Evolutionary conservation across 37 sponge, comb jelly and placozoan genomes (phyloP).

Genomic region (Cladorhizidae sp.): DNA sequence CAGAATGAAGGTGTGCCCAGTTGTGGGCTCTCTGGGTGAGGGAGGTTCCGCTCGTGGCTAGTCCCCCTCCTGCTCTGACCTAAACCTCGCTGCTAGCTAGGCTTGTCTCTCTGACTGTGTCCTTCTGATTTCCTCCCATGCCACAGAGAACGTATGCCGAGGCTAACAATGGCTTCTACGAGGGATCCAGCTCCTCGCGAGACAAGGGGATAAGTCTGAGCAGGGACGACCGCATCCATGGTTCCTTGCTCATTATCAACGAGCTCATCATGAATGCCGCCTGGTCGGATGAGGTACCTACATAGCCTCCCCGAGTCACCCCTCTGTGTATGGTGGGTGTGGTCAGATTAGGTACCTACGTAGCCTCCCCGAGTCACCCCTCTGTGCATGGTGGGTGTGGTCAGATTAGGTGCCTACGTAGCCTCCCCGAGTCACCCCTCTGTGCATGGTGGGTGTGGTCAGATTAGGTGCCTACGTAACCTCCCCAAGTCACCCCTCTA

Average conservation of each 20-base stretch:
- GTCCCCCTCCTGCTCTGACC: not conserved
- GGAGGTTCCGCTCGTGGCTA: not conserved
- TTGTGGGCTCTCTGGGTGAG: too few species aligned
- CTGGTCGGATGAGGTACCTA: constrained; percentile 72
- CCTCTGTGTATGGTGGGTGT: not conserved
- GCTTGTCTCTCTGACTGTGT: not conserved
- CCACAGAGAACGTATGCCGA: constrained; percentile 70
- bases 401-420: too few species aligned
- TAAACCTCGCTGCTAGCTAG: too few species aligned
- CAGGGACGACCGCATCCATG: constrained; percentile 84
- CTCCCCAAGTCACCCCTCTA: too few species aligned
- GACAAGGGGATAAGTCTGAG: constrained; percentile 43
- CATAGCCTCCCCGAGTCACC: too few species aligned
- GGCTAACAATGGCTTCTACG: constrained; percentile 66
- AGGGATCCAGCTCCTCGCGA: constrained; percentile 12
- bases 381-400: too few species aligned
- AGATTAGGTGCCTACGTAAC: too few species aligned
- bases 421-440: too few species aligned
- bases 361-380: too few species aligned
- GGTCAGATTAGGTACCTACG: too few species aligned
- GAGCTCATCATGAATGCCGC: constrained; percentile 82
- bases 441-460: too few species aligned
- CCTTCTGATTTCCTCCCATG: not conserved
- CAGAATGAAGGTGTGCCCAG: too few species aligned
- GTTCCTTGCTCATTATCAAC: constrained; percentile 83